Percentiles rank a stretch among this genome's conserved stretches.
phyloP scores from a whole-genome alignment of 2,797 vertebrate genomes.

The Megalops cyprinoides region DNA sequence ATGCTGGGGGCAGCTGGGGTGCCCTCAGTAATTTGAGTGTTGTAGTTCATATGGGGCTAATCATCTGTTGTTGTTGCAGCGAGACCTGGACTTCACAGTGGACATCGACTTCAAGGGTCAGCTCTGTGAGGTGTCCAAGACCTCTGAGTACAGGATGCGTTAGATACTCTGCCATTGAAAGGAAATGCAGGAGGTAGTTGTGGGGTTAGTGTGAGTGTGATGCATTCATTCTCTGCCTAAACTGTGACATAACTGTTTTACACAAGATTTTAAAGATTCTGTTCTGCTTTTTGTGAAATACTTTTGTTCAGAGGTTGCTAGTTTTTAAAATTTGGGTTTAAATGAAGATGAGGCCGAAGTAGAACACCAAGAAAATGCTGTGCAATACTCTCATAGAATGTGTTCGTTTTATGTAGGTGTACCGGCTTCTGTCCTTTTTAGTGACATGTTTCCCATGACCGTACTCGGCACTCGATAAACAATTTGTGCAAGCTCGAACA shows the following conservation, averaged over 20 bases:
- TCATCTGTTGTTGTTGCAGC: conserved; percentile 63
- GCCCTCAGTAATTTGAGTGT: no score
- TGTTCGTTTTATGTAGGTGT: conserved; percentile 26
- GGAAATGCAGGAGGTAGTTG: conserved; percentile 35
- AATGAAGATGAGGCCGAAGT: neutral
- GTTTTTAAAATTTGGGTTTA: conserved; percentile 2
- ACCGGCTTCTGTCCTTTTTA: conserved; percentile 34
- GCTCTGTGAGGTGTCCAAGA: conserved; percentile 91
- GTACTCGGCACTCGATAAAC: conserved; percentile 40
- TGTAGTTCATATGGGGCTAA: neutral
- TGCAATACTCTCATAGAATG: conserved; percentile 53
- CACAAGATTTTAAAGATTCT: neutral
- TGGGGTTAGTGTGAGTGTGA: conserved; percentile 43
- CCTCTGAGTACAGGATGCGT: conserved; percentile 93
- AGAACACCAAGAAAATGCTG: conserved; percentile 24
- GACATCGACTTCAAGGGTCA: conserved; percentile 95
- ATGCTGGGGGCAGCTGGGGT: no score
- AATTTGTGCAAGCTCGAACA: neutral
- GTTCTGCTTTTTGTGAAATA: conserved; percentile 1
- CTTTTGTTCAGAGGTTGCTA: neutral
- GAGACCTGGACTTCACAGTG: conserved; percentile 91
- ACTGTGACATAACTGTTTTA: neutral
- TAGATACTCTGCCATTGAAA: conserved; percentile 61
- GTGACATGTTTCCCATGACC: conserved; percentile 37
- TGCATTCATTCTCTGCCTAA: conserved; percentile 20